These are phyloP conservation scores for Pogoniulus pusillus DNA, from an alignment of 2,797 vertebrate genomes.

Conservation along the genomic window DNA sequence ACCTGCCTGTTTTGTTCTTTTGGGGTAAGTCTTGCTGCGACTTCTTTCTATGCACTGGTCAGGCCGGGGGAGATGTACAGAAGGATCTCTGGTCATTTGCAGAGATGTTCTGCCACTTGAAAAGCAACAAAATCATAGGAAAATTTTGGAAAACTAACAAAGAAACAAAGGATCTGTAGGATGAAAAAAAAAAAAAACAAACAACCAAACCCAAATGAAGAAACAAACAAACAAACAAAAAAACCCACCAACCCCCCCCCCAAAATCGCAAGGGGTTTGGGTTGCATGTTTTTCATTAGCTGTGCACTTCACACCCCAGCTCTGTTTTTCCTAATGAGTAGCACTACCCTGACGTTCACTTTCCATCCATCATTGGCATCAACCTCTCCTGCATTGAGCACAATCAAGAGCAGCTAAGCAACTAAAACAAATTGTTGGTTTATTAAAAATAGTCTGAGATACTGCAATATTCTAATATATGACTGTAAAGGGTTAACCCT, in stretches of 20 bases:
- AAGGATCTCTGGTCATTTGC: constrained; percentile 83
- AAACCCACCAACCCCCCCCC: too few relatives aligned
- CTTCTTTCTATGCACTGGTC: constrained; percentile 83
- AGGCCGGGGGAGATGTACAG: constrained; percentile 81
- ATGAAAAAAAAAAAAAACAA: too few relatives aligned
- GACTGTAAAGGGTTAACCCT: too few relatives aligned
- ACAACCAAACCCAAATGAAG: too few relatives aligned
- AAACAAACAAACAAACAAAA: too few relatives aligned
- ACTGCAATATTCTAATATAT: not conserved
- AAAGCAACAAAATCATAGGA: constrained; percentile 29
- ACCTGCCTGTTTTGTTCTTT: constrained; percentile 81
- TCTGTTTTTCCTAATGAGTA: not conserved
- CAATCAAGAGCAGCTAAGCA: not conserved
- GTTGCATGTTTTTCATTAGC: not conserved
- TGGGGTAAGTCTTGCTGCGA: constrained; percentile 88
- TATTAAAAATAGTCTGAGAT: not conserved
- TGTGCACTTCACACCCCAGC: not conserved
- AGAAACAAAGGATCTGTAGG: not conserved
- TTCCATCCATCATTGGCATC: not conserved
- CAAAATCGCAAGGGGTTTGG: not conserved
- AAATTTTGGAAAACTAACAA: constrained; percentile 8
- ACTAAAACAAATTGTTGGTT: not conserved
- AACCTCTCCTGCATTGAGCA: not conserved
- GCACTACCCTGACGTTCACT: not conserved
- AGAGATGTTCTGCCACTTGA: constrained; percentile 81